Conservation (phyloP, 1,140 invertebrate genomes). For the Neodiprion virginianus region DNA sequence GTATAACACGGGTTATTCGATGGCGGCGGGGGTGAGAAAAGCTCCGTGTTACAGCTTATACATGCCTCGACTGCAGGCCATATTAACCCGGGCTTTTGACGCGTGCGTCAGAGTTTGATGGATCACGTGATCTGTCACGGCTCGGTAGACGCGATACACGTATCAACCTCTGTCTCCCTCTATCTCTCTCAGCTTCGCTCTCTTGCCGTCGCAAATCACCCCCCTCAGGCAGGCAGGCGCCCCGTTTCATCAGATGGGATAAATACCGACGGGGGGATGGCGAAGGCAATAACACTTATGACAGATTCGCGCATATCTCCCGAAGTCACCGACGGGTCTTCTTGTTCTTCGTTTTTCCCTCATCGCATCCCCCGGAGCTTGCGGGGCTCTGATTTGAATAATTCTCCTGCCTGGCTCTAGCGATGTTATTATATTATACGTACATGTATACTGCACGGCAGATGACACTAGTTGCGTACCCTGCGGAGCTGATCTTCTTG, state of each 20-base stretch:
- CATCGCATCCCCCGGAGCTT: background rate
- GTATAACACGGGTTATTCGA: too few relatives aligned
- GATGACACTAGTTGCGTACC: conserved; percentile 1
- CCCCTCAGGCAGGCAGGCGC: background rate
- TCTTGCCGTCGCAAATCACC: background rate
- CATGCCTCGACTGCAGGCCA: background rate
- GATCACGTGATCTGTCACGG: background rate
- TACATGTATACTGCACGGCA: too few relatives aligned
- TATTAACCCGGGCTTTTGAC: conserved; percentile 4
- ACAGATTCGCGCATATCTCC: too few relatives aligned
- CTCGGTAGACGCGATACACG: background rate
- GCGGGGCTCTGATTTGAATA: background rate
- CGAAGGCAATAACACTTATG: background rate
- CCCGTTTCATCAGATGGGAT: background rate
- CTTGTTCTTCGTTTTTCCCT: background rate
- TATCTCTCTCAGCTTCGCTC: background rate
- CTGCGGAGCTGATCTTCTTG: background rate
- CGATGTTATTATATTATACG: background rate
- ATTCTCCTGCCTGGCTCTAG: background rate
- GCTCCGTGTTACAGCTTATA: too few relatives aligned
- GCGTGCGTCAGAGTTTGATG: conserved; percentile 1
- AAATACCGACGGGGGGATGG: background rate
- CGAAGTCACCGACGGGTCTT: background rate
- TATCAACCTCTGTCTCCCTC: conserved; percentile 12
- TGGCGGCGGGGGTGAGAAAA: too few relatives aligned